phyloP scores from a whole-genome alignment of 2,797 vertebrate genomes.

The Tokudaia tokunoshimensis region DNA sequence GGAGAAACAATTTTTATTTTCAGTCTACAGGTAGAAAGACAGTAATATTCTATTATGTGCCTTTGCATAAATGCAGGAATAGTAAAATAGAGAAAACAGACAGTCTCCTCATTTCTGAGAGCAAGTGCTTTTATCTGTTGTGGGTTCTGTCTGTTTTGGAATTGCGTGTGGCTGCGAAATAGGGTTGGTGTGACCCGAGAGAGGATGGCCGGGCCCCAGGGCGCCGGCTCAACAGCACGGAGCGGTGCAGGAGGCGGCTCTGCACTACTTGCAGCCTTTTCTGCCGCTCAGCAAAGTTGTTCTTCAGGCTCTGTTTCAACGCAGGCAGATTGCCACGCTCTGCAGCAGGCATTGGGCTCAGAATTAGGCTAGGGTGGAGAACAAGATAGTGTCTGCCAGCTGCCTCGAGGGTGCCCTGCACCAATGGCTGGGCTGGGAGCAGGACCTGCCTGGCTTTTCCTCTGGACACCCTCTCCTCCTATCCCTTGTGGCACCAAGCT shows the following conservation, averaged over 20 bases:
- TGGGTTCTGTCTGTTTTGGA: neutral
- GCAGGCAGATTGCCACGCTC: constrained; percentile 89
- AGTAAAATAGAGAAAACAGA: constrained; percentile 65
- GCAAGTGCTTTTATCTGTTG: constrained; percentile 23
- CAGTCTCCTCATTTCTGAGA: constrained; percentile 4
- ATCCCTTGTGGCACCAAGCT: too few species aligned
- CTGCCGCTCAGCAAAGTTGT: constrained; percentile 89
- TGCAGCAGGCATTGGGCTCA: constrained; percentile 77
- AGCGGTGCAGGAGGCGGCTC: constrained; percentile 87
- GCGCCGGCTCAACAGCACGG: constrained; percentile 69
- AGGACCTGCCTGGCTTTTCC: neutral
- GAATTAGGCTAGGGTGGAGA: constrained; percentile 80
- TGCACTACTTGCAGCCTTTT: constrained; percentile 89
- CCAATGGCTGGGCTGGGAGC: neutral
- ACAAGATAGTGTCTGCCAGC: neutral
- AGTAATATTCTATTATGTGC: neutral
- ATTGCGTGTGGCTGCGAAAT: neutral
- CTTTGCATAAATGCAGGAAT: neutral
- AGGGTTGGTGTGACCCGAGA: neutral
- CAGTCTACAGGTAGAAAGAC: neutral
- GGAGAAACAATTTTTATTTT: constrained; percentile 71
- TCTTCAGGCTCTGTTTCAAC: constrained; percentile 89
- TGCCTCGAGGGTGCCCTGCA: neutral
- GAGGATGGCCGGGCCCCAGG: neutral
- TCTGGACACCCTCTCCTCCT: too few species aligned